A percentile compares a stretch with the other conserved stretches of the same genome.
These are phyloP conservation scores for Cyprinodon variegatus DNA, from an alignment of 2,113 vertebrate species.

Conservation along the genomic window DNA sequence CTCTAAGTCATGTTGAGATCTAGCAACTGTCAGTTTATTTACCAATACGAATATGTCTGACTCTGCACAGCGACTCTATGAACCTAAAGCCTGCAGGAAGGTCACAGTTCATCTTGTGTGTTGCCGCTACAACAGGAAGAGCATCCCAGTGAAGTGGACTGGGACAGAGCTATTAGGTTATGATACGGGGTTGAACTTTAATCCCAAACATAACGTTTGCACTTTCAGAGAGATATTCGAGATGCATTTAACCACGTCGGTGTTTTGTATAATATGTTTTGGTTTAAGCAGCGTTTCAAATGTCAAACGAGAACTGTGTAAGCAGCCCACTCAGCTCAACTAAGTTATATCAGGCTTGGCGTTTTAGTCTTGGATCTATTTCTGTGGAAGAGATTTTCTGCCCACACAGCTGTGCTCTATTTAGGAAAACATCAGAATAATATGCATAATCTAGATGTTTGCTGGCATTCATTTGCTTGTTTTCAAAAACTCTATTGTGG, in stretches of 20 bases:
- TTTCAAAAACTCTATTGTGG: not conserved
- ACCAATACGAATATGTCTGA: too few species aligned
- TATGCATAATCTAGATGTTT: not conserved
- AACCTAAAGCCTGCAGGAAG: conserved; percentile 51
- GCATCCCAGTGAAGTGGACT: conserved; percentile 54
- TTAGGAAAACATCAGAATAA: conserved; percentile 27
- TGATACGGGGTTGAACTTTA: conserved; percentile 2
- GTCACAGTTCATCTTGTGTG: conserved; percentile 49
- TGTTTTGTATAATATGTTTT: not conserved
- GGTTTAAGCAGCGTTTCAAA: not conserved
- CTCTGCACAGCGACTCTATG: conserved; percentile 27
- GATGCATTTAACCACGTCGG: conserved; percentile 1
- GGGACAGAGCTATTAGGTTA: conserved; percentile 28
- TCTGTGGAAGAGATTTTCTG: conserved; percentile 19
- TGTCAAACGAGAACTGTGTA: not conserved
- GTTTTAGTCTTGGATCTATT: conserved; percentile 15
- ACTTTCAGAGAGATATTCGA: not conserved
- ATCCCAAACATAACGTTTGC: not conserved
- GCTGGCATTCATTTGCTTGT: conserved; percentile 2
- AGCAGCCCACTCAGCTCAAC: conserved; percentile 32
- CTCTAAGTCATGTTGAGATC: too few species aligned
- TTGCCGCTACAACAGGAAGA: conserved; percentile 69
- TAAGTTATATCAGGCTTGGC: conserved; percentile 23
- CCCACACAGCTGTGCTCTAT: conserved; percentile 20
- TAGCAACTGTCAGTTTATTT: not conserved